These are phyloP conservation scores for Phylloscopus trochiloides DNA, from an alignment of 2,113 vertebrate species.

Conservation along the genomic window DNA sequence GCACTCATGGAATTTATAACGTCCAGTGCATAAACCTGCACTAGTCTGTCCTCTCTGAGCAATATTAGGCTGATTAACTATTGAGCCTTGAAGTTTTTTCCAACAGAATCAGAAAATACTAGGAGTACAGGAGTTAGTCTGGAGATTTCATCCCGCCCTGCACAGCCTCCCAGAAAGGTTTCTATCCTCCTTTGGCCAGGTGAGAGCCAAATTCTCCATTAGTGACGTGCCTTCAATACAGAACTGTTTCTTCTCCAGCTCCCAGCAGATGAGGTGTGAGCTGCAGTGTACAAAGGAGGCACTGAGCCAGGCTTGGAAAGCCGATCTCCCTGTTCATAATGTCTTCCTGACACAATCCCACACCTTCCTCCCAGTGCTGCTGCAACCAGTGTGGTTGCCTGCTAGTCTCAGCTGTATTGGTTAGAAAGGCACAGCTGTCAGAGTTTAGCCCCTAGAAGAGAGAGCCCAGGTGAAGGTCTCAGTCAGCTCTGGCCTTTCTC, in stretches of 20 bases:
- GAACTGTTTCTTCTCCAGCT: not conserved
- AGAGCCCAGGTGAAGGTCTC: not conserved
- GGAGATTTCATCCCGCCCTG: not conserved
- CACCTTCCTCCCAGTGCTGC: not conserved
- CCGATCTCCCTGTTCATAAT: not conserved
- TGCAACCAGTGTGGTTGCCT: not conserved
- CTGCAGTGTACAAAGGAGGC: not conserved
- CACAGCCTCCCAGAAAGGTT: not conserved
- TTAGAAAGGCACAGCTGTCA: not conserved
- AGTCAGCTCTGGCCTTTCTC: not conserved
- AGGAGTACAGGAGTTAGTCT: not conserved
- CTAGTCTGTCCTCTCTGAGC: not conserved
- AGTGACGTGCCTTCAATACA: not conserved
- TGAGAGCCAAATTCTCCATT: not conserved
- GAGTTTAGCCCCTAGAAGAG: not conserved
- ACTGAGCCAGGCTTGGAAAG: not conserved
- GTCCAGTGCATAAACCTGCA: not conserved
- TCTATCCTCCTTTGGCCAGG: not conserved
- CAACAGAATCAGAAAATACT: not conserved
- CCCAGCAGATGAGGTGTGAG: not conserved
- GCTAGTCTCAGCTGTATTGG: accelerated
- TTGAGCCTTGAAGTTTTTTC: not conserved
- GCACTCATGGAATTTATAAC: not conserved
- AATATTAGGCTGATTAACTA: not conserved
- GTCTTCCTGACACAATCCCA: not conserved